Evolutionary conservation across 2,888 invertebrate species (phyloP), one percentile per base, ranked within the genome.

Genomic region (Eremobia ochroleuca): DNA sequence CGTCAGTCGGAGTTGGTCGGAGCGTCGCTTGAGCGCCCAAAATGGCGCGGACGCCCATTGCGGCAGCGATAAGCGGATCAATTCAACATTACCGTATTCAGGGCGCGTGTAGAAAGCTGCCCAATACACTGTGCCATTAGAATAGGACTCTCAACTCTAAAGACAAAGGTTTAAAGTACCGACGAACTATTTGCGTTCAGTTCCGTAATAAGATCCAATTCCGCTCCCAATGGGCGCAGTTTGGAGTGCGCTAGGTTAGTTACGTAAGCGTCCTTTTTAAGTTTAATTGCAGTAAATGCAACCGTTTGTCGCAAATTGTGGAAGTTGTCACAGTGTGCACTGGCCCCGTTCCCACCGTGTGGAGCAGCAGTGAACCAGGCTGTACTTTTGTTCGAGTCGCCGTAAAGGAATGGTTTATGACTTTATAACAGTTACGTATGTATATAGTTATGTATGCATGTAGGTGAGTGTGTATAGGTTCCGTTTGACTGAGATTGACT

Each of bases 81-180:
- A 83, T 85, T 91, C 66, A 66, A 58, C 85, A 77, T 85, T 83
- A 77, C 75, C 78, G 78, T 88, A 94, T 94, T 93, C 94, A 92
- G 92, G 89, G 85, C 92, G 91, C 93, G 92, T 87, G 85, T 92
- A 92, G 93, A 93, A 91, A 92, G 92, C 89, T 75, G 76, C 76
- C 79, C 78, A 85, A 78, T 85, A 76, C 66, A 64, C 65, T 40
- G n/a, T 25, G 15, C 43, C 52, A 76, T 81, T 83, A 76, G 70
- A 85, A 87, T 86, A 87, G 64, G 28, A 88, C 68, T 85, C 81
- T 87, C 82, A 65, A 83, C 89, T 82, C 67, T 85, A 87, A 75
- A 34, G 34, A 68, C 67, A 71, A 66, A 71, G 62, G 79, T 59
- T 81, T 76, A 85, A 65, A 76, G 80, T 70, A 61, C 55, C n/a